Conservation (phyloP, 1,140 invertebrate species). For the Drosophila subpulchrella region DNA sequence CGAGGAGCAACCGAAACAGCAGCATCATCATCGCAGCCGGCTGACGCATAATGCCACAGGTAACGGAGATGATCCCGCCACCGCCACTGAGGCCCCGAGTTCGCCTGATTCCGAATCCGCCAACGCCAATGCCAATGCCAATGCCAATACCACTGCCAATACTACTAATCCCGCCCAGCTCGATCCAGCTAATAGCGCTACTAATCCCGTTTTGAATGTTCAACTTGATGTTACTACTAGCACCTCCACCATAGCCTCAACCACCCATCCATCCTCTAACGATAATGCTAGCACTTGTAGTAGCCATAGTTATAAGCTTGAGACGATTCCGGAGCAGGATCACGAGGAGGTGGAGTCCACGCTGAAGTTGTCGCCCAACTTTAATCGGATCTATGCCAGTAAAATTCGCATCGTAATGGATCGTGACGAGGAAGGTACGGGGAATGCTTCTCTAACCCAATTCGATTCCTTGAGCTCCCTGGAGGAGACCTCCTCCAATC, state of each 20-base stretch:
- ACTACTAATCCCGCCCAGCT: slow-evolving; percentile 67
- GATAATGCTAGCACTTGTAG: slow-evolving; percentile 66
- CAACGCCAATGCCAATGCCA: slow-evolving; percentile 6
- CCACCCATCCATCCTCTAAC: slow-evolving; percentile 52
- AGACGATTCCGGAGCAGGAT: slow-evolving; percentile 74
- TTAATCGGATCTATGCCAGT: slow-evolving; percentile 78
- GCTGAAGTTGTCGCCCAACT: slow-evolving; percentile 74
- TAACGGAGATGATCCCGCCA: slow-evolving; percentile 59
- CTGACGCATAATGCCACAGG: slow-evolving; percentile 53
- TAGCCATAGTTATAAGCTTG: slow-evolving; percentile 80
- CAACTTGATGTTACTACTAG: slow-evolving; percentile 59
- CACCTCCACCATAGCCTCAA: slow-evolving; percentile 24
- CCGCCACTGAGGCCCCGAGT: slow-evolving; percentile 14
- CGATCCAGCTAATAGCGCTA: slow-evolving; percentile 60
- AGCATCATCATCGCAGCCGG: slow-evolving; percentile 18
- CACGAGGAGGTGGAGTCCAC: slow-evolving; percentile 35
- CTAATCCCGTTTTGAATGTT: slow-evolving; percentile 71
- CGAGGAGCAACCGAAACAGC: slow-evolving; percentile 60
- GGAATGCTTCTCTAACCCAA: slow-evolving; percentile 30
- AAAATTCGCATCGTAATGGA: slow-evolving; percentile 73
- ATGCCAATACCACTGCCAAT: slow-evolving; percentile 17
- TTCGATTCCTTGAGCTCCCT: slow-evolving; percentile 77
- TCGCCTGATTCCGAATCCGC: slow-evolving; percentile 21
- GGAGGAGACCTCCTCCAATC: slow-evolving; percentile 79
- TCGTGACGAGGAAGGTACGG: slow-evolving; percentile 7